These are phyloP conservation scores for Gibbula magus DNA, from an alignment of 2,888 invertebrate genomes.

Conservation along the genomic window DNA sequence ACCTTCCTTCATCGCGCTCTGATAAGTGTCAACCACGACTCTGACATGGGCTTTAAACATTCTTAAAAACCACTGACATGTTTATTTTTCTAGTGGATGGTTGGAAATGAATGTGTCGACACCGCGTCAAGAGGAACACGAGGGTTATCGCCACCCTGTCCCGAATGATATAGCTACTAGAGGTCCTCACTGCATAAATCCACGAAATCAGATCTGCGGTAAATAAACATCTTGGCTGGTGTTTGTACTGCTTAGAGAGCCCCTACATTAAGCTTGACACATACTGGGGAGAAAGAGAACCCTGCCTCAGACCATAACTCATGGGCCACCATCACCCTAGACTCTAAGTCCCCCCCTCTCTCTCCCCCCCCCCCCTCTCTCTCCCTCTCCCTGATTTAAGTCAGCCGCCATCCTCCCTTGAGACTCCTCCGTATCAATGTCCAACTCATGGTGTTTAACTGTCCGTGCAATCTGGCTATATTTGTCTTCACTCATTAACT, in stretches of 20 bases:
- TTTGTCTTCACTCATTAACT: no score
- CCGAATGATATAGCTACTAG: background rate
- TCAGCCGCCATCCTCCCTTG: no score
- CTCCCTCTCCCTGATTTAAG: background rate
- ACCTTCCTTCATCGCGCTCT: background rate
- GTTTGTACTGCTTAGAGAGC: conserved; percentile 3
- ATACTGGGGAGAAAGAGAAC: background rate
- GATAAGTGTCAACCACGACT: conserved; percentile 6
- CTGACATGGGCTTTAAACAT: conserved; percentile 10
- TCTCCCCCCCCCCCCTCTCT: background rate
- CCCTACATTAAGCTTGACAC: conserved; percentile 5
- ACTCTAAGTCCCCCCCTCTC: background rate
- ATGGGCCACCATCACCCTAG: background rate
- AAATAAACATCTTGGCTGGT: conserved; percentile 8
- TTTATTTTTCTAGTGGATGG: conserved; percentile 4
- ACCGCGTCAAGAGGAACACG: background rate
- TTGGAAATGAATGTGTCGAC: conserved; percentile 19
- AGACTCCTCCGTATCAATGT: no score
- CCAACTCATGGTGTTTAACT: no score
- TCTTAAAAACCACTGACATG: conserved; percentile 5
- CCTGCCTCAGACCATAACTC: background rate
- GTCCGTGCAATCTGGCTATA: no score
- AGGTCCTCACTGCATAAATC: background rate
- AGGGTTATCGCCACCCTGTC: background rate
- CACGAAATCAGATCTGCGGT: conserved; percentile 7